A percentile compares a stretch with the other conserved stretches of the same genome.
These are phyloP conservation scores for Lagocephalus sceleratus DNA, from an alignment of 2,797 vertebrate genomes.

Conservation along the genomic window DNA sequence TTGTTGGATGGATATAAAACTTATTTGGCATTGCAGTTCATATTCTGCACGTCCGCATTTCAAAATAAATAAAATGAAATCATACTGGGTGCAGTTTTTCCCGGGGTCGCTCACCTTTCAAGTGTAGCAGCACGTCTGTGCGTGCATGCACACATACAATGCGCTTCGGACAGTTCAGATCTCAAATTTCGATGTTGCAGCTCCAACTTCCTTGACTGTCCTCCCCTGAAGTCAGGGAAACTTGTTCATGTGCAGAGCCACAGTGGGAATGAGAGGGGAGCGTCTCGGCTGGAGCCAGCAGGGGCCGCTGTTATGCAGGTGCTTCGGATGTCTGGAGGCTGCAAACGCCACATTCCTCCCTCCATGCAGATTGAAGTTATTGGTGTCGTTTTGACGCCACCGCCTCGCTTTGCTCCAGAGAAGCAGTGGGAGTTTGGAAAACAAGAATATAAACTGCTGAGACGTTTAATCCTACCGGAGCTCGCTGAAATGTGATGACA, in stretches of 20 bases:
- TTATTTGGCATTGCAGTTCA: constrained; percentile 53
- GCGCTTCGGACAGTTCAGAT: constrained; percentile 56
- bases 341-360: neutral
- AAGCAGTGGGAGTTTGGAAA: constrained; percentile 16
- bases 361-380: constrained; percentile 3
- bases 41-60: neutral
- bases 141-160: constrained; percentile 61
- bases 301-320: constrained; percentile 70
- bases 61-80: constrained; percentile 9
- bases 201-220: constrained; percentile 61
- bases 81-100: constrained; percentile 58
- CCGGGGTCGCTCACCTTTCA: constrained; percentile 30
- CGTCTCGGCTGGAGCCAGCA: constrained; percentile 60
- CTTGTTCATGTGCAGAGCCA: neutral
- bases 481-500: constrained; percentile 62
- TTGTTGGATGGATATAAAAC: constrained; percentile 58
- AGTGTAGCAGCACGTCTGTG: constrained; percentile 44
- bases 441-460: constrained; percentile 48
- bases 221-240: constrained; percentile 22
- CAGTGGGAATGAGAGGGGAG: constrained; percentile 23
- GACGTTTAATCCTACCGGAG: constrained; percentile 43
- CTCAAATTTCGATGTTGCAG: constrained; percentile 55
- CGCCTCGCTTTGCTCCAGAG: constrained; percentile 26
- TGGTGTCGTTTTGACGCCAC: constrained; percentile 9
- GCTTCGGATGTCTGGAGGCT: constrained; percentile 11